phyloP scores from a whole-genome alignment of 2,113 vertebrate species.

The Emydura subglobosa region DNA sequence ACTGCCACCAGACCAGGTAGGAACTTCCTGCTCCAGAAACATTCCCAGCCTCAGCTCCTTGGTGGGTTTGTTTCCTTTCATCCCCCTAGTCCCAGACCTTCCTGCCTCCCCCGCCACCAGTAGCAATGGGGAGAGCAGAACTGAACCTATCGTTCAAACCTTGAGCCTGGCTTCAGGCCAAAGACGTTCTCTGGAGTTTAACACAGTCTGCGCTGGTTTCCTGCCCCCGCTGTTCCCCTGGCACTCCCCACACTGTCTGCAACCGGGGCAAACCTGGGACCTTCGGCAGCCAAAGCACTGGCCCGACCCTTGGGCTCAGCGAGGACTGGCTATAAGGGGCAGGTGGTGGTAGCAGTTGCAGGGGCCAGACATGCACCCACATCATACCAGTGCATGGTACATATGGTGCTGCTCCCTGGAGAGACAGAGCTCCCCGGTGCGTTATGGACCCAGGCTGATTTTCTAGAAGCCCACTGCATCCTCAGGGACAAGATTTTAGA shows the following conservation, averaged over 20 bases:
- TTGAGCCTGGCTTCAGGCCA: background rate
- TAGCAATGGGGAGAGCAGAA: background rate
- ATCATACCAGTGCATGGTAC: background rate
- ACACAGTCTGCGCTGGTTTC: background rate
- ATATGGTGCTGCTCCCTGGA: background rate
- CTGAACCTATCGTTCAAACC: background rate
- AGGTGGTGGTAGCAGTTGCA: background rate
- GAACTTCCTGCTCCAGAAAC: background rate
- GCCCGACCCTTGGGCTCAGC: background rate
- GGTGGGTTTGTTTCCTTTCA: background rate
- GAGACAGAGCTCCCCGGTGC: background rate
- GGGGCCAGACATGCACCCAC: background rate
- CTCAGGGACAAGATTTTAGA: background rate
- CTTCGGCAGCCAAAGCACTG: background rate
- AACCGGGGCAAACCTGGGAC: background rate
- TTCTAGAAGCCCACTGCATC: background rate
- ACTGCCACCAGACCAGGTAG: conserved; percentile 55
- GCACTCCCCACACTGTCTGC: background rate
- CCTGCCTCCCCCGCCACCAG: background rate
- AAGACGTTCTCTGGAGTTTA: background rate
- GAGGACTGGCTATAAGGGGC: background rate
- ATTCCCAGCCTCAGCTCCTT: background rate
- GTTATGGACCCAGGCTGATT: background rate
- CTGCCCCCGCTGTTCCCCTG: background rate
- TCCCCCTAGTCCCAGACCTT: background rate